phyloP scores from a whole-genome alignment of 2,113 vertebrate species.

The Python bivittatus region DNA sequence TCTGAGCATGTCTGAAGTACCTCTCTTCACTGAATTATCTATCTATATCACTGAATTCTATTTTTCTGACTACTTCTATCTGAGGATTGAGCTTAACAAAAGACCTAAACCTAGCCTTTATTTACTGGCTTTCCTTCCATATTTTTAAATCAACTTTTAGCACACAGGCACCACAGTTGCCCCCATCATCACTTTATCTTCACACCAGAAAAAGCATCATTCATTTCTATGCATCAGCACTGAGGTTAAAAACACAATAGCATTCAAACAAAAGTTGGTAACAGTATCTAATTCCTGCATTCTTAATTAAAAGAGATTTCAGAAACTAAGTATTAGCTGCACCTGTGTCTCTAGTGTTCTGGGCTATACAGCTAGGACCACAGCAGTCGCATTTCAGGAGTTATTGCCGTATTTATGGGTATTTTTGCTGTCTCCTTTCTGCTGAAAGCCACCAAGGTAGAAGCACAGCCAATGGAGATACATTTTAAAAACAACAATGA shows the following conservation, averaged over 20 bases:
- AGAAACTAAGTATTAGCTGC: not conserved
- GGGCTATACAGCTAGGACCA: not conserved
- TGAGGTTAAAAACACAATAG: not conserved
- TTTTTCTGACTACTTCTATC: not conserved
- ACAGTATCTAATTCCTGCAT: not conserved
- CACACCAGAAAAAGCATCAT: not conserved
- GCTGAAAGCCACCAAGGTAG: not conserved
- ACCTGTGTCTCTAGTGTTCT: not conserved
- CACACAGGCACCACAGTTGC: not conserved
- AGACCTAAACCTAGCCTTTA: not conserved
- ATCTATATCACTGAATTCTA: not conserved
- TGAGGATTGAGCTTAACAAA: not conserved
- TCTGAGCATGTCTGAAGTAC: not conserved
- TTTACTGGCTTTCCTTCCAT: not conserved
- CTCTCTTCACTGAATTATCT: not conserved
- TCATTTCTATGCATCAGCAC: not conserved
- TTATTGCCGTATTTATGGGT: not conserved
- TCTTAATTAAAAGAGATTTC: not conserved
- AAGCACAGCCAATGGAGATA: not conserved
- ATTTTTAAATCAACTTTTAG: not conserved
- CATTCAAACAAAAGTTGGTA: not conserved
- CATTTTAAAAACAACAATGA: not conserved
- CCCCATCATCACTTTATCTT: not conserved
- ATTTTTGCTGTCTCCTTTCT: not conserved
- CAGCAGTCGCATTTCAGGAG: not conserved